Base-by-base conservation (phyloP, 2,797 vertebrate genomes). In the Hemitrygon akajei region DNA sequence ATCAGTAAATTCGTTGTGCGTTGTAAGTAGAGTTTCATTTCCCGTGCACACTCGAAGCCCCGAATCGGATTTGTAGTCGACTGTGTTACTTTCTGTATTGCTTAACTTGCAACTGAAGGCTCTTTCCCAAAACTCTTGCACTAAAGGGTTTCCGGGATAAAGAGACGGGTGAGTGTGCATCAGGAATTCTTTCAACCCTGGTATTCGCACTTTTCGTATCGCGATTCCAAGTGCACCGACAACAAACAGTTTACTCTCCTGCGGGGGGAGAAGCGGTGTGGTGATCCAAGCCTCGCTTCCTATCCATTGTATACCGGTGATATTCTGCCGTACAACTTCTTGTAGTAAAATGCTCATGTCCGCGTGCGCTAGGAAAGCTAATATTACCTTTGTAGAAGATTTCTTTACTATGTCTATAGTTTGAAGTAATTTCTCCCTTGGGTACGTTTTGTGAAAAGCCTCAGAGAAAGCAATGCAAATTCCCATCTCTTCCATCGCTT, bases 391-490 rank as follows among this genome's bases (percentile, higher is more conserved):
- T 34, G 79, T 37, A n/a, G 79, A 80, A 34, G 79, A 34, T 80
- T 80, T 80, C 18, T 96, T 97, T 63, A 97, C 97, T 22, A 96
- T 95, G 12, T 97, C 94, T 77, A 97, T 96, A n/a, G 96, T 97
- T 82, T 97, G 95, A 93, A 97, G 94, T 95, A 97, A 96, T 95
- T 95, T 96, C 40, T 96, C 95, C 86, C 95, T 96, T 1, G 96
- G 95, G 94, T 97, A 96, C 0, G 97, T 97, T 95, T 97, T 96
- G 94, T 97, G 97, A 95, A 97, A 96, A 27, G 97, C 96, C 82
- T 97, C 94, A 0, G 97, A 97, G 94, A 97, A 97, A 79, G 97
- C 97, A 0, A 97, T 94, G 93, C 97, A 97, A 9, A 97, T 95
- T 0, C 97, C 97, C 94, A 97, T 96, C 77, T 94, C 96, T 89